A percentile compares a stretch with the other conserved stretches of the same genome.
Evolutionary conservation across 2,113 vertebrate genomes (phyloP).

Genomic region (Platycercus adscitus): DNA sequence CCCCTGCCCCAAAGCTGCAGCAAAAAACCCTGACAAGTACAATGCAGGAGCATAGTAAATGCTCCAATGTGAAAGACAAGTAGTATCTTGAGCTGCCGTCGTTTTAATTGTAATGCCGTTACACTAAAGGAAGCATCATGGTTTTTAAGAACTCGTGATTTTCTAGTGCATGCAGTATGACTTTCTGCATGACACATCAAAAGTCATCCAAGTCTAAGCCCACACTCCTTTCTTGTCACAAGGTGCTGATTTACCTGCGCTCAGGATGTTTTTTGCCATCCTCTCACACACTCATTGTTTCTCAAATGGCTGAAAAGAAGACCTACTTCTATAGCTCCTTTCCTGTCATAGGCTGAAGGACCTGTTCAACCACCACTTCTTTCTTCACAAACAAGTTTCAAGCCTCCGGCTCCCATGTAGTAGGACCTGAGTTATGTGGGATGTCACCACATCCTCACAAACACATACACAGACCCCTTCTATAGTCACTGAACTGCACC

Average conservation of each 20-base stretch:
- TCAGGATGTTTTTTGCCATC: not conserved
- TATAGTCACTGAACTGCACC: not conserved
- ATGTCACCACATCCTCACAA: not conserved
- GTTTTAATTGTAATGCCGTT: not conserved
- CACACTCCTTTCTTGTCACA: not conserved
- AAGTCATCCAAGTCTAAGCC: not conserved
- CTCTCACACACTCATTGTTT: not conserved
- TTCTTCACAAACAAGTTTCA: not conserved
- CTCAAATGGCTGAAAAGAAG: not conserved
- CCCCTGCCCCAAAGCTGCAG: not conserved
- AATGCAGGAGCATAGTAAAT: not conserved
- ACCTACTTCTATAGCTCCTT: not conserved
- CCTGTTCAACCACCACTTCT: not conserved
- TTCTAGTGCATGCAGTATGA: not conserved
- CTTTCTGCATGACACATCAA: not conserved
- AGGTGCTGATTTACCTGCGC: not conserved
- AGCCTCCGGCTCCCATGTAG: not conserved
- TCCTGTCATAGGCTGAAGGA: not conserved
- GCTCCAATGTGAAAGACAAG: not conserved
- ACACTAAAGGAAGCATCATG: not conserved
- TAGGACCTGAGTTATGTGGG: accelerated
- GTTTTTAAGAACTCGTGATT: not conserved
- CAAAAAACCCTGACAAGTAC: not conserved
- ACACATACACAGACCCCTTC: not conserved
- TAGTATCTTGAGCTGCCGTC: not conserved